Evolutionary conservation across 2,888 invertebrate genomes (phyloP).

Genomic region (Eupeodes luniger): DNA sequence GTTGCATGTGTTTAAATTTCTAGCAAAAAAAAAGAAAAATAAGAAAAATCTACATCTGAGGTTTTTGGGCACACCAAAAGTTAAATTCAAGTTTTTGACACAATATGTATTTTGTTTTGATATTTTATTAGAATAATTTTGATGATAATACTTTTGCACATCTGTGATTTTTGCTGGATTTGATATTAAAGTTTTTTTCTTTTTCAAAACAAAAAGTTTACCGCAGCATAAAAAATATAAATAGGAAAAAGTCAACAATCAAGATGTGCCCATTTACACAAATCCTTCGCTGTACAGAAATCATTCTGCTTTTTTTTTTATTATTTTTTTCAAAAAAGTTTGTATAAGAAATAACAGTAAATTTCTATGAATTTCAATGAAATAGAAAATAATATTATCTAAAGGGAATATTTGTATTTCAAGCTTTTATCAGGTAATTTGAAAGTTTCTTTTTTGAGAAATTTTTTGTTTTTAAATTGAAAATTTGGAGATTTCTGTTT

Average conservation of each 20-base stretch:
- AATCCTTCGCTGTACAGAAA: too few relatives aligned
- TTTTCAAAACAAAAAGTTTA: background rate
- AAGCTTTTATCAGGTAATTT: too few relatives aligned
- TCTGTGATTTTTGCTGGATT: conserved; percentile 48
- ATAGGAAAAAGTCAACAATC: background rate
- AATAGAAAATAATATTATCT: too few relatives aligned
- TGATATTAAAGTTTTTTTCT: background rate
- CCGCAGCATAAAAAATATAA: background rate
- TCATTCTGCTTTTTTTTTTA: too few relatives aligned
- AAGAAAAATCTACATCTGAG: conserved; percentile 36
- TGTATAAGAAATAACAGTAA: too few relatives aligned
- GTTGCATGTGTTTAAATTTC: conserved; percentile 36
- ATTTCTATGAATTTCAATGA: too few relatives aligned
- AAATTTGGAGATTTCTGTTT: too few relatives aligned
- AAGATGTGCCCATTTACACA: too few relatives aligned
- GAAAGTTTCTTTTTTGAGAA: too few relatives aligned
- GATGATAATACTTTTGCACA: conserved; percentile 65
- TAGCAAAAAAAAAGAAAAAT: conserved; percentile 20
- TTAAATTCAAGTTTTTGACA: conserved; percentile 62
- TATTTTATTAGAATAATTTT: conserved; percentile 60
- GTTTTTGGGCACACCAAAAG: conserved; percentile 40
- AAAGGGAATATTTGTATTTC: too few relatives aligned
- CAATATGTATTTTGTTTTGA: conserved; percentile 56
- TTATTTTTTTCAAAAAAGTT: too few relatives aligned
- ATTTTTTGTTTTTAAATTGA: too few relatives aligned